Base-by-base conservation (phyloP, 2,113 vertebrate genomes). In the Sakesphorus luctuosus region DNA sequence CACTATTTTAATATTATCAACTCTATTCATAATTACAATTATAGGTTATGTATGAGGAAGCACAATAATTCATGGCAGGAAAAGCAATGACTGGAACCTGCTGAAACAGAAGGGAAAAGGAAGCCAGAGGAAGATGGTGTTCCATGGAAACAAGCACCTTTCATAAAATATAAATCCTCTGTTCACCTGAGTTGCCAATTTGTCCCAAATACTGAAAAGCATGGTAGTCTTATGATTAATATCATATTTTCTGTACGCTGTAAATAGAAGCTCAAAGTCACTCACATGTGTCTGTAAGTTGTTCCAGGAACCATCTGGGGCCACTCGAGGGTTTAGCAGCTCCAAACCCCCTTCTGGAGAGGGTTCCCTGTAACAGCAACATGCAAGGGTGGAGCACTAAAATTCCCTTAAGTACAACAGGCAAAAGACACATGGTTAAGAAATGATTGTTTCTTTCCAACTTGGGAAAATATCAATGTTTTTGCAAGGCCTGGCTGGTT, bases 61-160 rank as follows among this genome's bases (percentile, higher is more conserved):
- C 38, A 71, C 46, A 16, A 49, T 58, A 65, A 74, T n/a, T 59
- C 50, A 85, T 55, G 76, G 59, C 47, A 84, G 84, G 40, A 76
- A 89, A 86, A 89, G 40, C n/a, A 25, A 38, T 52, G 26, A 29
- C 68, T 10, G 26, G 8, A 89, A 94, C 25, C 24, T 96, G 55
- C 59, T 94, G 52, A 79, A 94, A 15, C 29, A 75, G 38, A 91
- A 93, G 61, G 92, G 26, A 88, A 86, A 90, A 47, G 67, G 58
- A 66, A 78, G 56, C 36, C 18, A 1, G 21, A 87, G 63, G 83
- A 91, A 75, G 66, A 44, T 2, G 19, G 4, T 7, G 50, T 35
- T 82, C 49, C 38, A 44, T 1, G 1, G 25, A 73, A 82, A 80
- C 8, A 33, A 61, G 12, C 56, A 44, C 5, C n/a, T 66, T 75